Base-by-base conservation (phyloP, 1,140 invertebrate genomes). In the Contarinia nasturtii region DNA sequence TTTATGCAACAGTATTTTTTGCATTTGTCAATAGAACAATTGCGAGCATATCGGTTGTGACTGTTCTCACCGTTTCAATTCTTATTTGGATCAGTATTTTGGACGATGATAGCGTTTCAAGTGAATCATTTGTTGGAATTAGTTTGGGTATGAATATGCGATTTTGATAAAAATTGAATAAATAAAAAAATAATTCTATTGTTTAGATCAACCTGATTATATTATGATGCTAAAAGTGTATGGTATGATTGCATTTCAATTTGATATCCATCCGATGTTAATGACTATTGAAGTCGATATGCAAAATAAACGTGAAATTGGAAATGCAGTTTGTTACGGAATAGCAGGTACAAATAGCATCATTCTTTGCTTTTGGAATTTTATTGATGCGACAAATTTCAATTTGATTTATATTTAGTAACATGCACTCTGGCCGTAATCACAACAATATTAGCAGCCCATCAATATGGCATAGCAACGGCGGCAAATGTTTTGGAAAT, bases 231-330 rank as follows among this genome's bases (percentile, higher is more conserved):
- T 77, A 0, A 69, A 68, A 43, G 72, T 72, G 14, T 77, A 75
- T 49, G 78, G 77, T 37, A 72, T 80, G 40, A 59, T 81, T 33
- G 71, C 75, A 11, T 81, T 80, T 55, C 77, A 81, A 68, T 86
- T 85, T 52, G 82, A 85, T 54, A 75, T 85, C 37, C 82, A 86
- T 66, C 81, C 82, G 3, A 77, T 79, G 51, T 63, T 86, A 44
- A 68, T 85, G 55, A 84, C 81, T 0, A 72, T 86, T 12, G 82
- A 84, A 63, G 77, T 85, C 38, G 82, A 86, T 55, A 85, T 86
- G 82, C 69, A 70, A 52, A 70, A 76, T 37, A 77, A 77, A 49
- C 59, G 65, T 1, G 71, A 76, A 49, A 72, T 85, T 15, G 68
- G 73, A 50, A 65, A 65, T 53, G 80, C 78, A 1, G 69, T 82